Evolutionary conservation across 2,113 vertebrate species (phyloP).

Genomic region (Erpornis zantholeuca): DNA sequence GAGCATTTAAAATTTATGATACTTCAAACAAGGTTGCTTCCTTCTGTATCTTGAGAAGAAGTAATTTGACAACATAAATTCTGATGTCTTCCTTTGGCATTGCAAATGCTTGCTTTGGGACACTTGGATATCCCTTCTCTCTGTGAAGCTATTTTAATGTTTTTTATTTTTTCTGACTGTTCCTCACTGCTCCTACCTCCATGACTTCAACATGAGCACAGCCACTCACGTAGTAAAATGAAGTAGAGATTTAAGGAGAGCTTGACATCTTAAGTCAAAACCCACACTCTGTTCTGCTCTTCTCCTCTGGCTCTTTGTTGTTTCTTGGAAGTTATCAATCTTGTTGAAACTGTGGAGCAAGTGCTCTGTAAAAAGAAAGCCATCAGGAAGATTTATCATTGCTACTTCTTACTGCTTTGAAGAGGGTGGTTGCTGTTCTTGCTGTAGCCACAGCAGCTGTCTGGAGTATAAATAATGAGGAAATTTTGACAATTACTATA

Average conservation of each 20-base stretch:
- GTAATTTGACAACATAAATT: background rate
- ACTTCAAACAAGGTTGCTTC: background rate
- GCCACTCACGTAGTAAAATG: background rate
- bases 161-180: background rate
- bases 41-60: background rate
- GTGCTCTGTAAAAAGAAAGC: background rate
- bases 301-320: background rate
- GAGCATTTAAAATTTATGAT: background rate
- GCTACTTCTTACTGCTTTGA: constrained; percentile 34
- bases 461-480: constrained; percentile 66
- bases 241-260: background rate
- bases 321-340: constrained; percentile 7
- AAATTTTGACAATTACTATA: constrained; percentile 38
- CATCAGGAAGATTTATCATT: constrained; percentile 14
- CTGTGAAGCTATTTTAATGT: background rate
- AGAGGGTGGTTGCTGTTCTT: constrained; percentile 57
- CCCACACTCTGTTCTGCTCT: background rate
- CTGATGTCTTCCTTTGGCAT: background rate
- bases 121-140: background rate
- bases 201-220: background rate
- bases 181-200: background rate
- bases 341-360: background rate
- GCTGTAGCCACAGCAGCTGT: constrained; percentile 58
- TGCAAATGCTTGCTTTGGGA: background rate
- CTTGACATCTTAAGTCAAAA: background rate